These are phyloP conservation scores for Yponomeuta sedellus DNA, from an alignment of 2,888 invertebrate genomes.

Conservation along the genomic window DNA sequence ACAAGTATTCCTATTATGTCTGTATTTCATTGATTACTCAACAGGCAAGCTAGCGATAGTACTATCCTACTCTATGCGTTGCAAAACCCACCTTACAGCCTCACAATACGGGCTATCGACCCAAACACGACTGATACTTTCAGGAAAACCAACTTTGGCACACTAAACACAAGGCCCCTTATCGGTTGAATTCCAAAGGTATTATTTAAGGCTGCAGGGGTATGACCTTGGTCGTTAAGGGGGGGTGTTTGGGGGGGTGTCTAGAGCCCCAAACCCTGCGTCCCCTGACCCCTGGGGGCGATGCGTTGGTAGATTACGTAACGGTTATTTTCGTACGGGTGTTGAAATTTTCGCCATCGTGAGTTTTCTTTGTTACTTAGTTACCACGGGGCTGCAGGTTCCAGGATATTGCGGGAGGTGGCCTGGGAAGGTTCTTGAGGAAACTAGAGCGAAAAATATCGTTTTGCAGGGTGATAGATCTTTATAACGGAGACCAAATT, in stretches of 20 bases:
- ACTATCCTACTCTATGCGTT: neutral
- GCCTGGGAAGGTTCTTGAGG: no score
- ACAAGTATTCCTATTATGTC: neutral
- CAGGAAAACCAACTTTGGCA: neutral
- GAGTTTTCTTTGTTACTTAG: neutral
- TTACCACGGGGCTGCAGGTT: neutral
- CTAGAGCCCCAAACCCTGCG: constrained; percentile 42
- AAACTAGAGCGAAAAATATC: no score
- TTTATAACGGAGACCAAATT: no score
- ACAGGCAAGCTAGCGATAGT: constrained; percentile 9
- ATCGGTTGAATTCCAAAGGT: neutral
- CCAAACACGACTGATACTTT: neutral
- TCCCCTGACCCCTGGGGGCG: constrained; percentile 32
- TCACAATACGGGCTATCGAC: neutral
- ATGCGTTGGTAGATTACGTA: constrained; percentile 61
- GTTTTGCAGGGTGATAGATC: no score
- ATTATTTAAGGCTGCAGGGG: constrained; percentile 12
- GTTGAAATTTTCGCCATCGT: constrained; percentile 9
- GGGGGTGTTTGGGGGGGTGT: constrained; percentile 49
- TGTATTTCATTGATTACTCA: constrained; percentile 12
- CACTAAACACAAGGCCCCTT: neutral
- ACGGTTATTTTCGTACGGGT: constrained; percentile 54
- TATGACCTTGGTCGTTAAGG: constrained; percentile 57
- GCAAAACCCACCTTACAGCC: neutral
- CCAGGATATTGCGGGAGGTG: neutral